Evolutionary conservation across 2,888 invertebrate species (phyloP).

Genomic region (Ariolimax columbianus): DNA sequence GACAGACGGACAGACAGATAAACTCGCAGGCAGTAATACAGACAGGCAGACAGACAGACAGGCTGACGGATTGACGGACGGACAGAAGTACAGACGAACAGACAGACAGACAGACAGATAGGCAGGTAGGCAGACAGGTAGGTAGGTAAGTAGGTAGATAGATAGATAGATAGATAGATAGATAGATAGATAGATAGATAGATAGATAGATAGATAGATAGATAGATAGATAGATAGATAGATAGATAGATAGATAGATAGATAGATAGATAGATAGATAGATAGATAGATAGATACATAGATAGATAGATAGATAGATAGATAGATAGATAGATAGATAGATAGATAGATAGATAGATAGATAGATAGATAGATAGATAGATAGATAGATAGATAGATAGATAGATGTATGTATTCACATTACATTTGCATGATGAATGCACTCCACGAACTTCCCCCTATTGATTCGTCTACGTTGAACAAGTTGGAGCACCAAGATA

Average conservation of each 20-base stretch:
- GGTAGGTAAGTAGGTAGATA: constrained; percentile 7
- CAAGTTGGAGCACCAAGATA: background rate
- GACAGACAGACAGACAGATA: background rate
- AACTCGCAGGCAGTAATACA: background rate
- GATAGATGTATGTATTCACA: background rate
- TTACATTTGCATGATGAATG: too few relatives aligned
- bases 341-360: constrained; percentile 29
- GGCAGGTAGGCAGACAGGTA: background rate
- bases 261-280: constrained; percentile 21
- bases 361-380: constrained; percentile 29
- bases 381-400: constrained; percentile 29
- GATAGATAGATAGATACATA: constrained; percentile 20
- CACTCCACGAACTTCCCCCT: too few relatives aligned
- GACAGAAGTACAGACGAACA: background rate
- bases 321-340: constrained; percentile 21
- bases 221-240: constrained; percentile 29
- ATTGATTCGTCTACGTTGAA: too few relatives aligned
- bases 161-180: constrained; percentile 16
- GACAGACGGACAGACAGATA: background rate
- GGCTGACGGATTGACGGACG: background rate
- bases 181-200: constrained; percentile 19
- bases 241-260: constrained; percentile 29
- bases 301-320: constrained; percentile 16
- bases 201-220: constrained; percentile 29
- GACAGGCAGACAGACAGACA: background rate